Evolutionary conservation across 1,140 invertebrate species (phyloP).

Genomic region (Heliconius melpomene): DNA sequence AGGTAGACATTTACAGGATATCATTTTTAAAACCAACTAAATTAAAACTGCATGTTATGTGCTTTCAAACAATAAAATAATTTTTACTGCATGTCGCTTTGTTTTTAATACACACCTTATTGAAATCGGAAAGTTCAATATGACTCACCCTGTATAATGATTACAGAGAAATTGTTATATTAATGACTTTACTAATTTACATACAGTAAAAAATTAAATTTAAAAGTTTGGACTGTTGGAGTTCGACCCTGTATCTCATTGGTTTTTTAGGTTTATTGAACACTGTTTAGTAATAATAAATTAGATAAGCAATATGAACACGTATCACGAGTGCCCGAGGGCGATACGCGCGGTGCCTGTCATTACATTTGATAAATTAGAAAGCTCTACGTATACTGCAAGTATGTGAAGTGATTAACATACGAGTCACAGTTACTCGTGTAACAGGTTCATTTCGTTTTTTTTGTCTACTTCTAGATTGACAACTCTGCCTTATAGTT

Average conservation of each 20-base stretch:
- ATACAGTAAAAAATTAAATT: not conserved
- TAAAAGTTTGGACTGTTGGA: not conserved
- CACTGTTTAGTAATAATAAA: slow-evolving; percentile 9
- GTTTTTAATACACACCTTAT: too few species aligned
- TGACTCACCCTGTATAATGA: too few species aligned
- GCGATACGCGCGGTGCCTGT: slow-evolving; percentile 1
- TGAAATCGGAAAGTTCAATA: too few species aligned
- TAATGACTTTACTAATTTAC: not conserved
- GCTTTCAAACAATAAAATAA: too few species aligned
- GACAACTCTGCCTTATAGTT: not conserved
- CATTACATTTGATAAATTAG: slow-evolving; percentile 4
- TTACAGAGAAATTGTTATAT: not conserved
- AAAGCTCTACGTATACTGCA: not conserved
- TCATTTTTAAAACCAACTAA: too few species aligned
- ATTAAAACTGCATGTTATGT: too few species aligned
- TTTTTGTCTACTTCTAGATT: not conserved
- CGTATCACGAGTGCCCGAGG: not conserved
- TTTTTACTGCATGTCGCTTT: too few species aligned
- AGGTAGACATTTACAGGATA: too few species aligned
- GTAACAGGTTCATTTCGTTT: slow-evolving; percentile 4
- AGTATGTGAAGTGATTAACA: slow-evolving; percentile 1
- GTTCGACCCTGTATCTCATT: not conserved
- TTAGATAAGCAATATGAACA: slow-evolving; percentile 8
- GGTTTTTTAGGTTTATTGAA: not conserved
- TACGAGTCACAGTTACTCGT: not conserved